These are phyloP conservation scores for Pyrrhia umbra DNA, from an alignment of 2,888 invertebrate species.

Conservation along the genomic window DNA sequence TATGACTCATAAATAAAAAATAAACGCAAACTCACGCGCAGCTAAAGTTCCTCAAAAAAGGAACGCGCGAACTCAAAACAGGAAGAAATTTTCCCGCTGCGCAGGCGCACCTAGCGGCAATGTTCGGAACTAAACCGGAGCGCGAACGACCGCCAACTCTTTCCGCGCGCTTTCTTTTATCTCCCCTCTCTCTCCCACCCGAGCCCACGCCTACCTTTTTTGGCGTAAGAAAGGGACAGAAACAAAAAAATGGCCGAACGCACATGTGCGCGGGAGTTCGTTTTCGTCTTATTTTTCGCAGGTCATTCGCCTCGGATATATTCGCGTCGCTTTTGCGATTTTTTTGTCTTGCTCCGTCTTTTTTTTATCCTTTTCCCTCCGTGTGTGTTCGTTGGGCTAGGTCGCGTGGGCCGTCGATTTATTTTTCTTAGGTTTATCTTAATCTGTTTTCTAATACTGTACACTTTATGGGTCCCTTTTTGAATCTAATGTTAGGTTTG, in stretches of 20 bases:
- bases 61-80: constrained; percentile 77
- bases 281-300: constrained; percentile 88
- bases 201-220: constrained; percentile 73
- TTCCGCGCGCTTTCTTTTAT: constrained; percentile 87
- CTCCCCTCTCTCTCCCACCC: constrained; percentile 76
- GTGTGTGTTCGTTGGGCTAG: constrained; percentile 84
- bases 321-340: constrained; percentile 76
- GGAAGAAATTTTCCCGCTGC: constrained; percentile 85
- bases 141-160: constrained; percentile 84
- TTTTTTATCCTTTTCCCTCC: constrained; percentile 76
- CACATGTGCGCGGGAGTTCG: constrained; percentile 87
- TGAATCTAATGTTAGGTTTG: constrained; percentile 62
- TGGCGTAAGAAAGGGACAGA: constrained; percentile 82
- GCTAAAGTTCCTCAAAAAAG: constrained; percentile 72
- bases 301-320: constrained; percentile 87
- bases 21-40: constrained; percentile 52
- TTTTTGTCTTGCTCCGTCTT: constrained; percentile 70
- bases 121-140: constrained; percentile 79
- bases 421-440: constrained; percentile 77
- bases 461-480: constrained; percentile 71
- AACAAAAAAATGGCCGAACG: constrained; percentile 87
- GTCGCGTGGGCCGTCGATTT: constrained; percentile 82
- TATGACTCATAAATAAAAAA: constrained; percentile 31
- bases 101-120: constrained; percentile 79
- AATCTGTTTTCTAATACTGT: constrained; percentile 75